Percentiles rank a stretch among this genome's conserved stretches.
Evolutionary conservation across 2,888 invertebrate species (phyloP).

Genomic region (Zele albiditarsus): DNA sequence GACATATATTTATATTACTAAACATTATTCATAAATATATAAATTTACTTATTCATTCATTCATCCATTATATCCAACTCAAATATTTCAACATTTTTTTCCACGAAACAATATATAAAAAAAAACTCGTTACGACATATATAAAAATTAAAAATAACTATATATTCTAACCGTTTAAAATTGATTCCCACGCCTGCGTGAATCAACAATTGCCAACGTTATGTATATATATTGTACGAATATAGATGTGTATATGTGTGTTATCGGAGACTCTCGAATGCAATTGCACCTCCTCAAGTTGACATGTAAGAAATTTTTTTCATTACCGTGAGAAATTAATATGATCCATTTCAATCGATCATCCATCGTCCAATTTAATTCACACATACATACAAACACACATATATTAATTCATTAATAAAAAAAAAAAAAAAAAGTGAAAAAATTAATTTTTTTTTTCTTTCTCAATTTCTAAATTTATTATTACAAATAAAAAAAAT

Average conservation of each 20-base stretch:
- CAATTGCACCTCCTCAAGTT: constrained; percentile 20
- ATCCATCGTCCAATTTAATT: constrained; percentile 9
- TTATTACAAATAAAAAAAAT: background rate
- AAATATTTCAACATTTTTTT: no score
- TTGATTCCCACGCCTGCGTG: constrained; percentile 51
- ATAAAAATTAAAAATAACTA: constrained; percentile 34
- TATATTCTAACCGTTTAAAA: constrained; percentile 50
- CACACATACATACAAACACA: background rate
- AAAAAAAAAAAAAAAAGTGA: background rate
- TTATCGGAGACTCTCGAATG: constrained; percentile 33
- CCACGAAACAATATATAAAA: background rate
- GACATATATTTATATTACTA: constrained; percentile 3
- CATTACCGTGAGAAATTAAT: constrained; percentile 35
- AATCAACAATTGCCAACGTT: background rate
- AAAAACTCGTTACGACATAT: constrained; percentile 38
- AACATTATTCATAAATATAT: background rate
- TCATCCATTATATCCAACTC: no score
- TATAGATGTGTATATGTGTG: constrained; percentile 13
- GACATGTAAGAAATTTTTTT: constrained; percentile 27
- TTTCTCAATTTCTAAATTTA: background rate
- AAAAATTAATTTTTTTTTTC: background rate
- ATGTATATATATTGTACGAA: background rate
- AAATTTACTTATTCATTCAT: no score
- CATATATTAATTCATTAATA: background rate
- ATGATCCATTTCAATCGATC: constrained; percentile 17